Evolutionary conservation across 2,797 vertebrate species (phyloP), one percentile per base, ranked within the genome.

Genomic region (Hoplostethus mediterraneus): DNA sequence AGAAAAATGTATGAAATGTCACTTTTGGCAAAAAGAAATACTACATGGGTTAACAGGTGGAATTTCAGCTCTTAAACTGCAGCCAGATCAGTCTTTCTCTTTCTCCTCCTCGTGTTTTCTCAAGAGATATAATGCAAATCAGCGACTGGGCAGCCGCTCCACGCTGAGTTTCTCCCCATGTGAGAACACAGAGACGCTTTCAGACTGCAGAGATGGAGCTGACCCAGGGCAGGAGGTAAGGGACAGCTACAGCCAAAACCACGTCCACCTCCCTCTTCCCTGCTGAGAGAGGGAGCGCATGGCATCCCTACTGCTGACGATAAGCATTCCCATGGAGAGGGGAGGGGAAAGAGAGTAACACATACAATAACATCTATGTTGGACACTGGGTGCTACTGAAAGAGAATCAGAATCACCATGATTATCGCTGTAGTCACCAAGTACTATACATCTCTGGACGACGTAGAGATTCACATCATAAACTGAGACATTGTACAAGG

Each of bases 81-180:
- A 28, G 56, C 63, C 36, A 36, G 9, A 57, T 59, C 31, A 59
- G 16, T 48, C 8, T 4, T 11, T 60, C 44, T 63, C 28, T 28
- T 28, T 28, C 28, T 28, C 28, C 3, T 28, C 28, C 28, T 28
- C 28, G 5, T 42, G 2, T n/a, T 40, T 38, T 17, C 65, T 68
- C 31, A 53, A 16, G 45, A 58, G 47, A 66, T 63, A 12, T 44
- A 63, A 38, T 52, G 59, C 65, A 74, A 62, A 69, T 67, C 53
- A 54, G 42, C 13, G 13, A 36, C 36, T 25, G 48, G 54, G 60
- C 70, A 55, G 55, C n/a, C 17, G 55, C 54, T 3, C 14, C 33
- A 36, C 31, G 16, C 7, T n/a, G 16, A 30, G 14, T 16, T 31
- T 9, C 36, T 25, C 3, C 62, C 44, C 33, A 52, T 13, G 30